Conservation (phyloP, 2,113 vertebrate genomes). For the Oxyruncus cristatus region DNA sequence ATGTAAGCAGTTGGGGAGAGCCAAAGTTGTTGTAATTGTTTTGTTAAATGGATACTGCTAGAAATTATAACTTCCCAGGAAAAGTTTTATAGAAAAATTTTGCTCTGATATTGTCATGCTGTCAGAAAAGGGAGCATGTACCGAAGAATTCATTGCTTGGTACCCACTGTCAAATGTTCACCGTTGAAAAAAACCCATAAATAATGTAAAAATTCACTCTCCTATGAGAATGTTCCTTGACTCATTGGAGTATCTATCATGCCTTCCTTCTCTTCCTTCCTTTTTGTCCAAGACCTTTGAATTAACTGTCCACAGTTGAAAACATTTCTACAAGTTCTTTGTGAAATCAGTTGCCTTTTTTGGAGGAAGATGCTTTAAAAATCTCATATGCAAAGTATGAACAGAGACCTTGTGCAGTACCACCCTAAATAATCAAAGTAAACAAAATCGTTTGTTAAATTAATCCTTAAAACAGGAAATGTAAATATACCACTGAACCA, state of each 20-base stretch:
- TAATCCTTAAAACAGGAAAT: background rate
- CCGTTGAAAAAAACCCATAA: background rate
- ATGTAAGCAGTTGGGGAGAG: background rate
- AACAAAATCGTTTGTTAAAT: background rate
- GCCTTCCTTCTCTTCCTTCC: background rate
- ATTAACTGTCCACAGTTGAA: background rate
- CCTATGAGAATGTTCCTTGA: background rate
- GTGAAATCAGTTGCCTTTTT: background rate
- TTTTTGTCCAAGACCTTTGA: background rate
- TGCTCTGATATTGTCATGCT: background rate
- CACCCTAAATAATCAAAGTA: background rate
- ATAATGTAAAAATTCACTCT: slow-evolving; percentile 10
- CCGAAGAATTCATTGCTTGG: background rate
- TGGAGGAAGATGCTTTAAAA: background rate
- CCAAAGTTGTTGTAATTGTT: background rate
- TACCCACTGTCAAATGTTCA: background rate
- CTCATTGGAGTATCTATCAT: background rate
- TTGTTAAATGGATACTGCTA: background rate
- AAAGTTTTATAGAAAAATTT: background rate
- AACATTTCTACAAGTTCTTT: background rate
- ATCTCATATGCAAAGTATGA: background rate
- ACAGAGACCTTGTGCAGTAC: background rate
- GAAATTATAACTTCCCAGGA: background rate
- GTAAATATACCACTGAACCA: background rate
- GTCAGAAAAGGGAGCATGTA: background rate